Evolutionary conservation across 2,797 vertebrate species (phyloP), one percentile per base, ranked within the genome.

Genomic region (Bufotes viridis): DNA sequence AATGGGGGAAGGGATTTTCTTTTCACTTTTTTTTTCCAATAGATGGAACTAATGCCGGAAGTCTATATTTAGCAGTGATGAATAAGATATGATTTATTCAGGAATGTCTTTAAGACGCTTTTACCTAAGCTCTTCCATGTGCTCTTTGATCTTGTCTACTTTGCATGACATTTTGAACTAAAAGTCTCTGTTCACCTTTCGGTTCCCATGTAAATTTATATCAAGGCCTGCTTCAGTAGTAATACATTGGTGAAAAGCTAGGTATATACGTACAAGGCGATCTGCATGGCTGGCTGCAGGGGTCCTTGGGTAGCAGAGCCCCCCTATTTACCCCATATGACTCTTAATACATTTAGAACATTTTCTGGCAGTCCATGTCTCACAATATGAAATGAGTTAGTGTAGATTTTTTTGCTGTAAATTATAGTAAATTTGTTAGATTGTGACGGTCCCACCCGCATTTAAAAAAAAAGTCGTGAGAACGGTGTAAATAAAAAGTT

Each of bases 61-160:
- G 75, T 61, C 78, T 75, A 87, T 81, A 61, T 61, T 74, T 63
- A 72, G 79, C 10, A 13, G 24, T 81, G 65, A 87, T 87, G 69
- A 87, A 87, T 87, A 87, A 87, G 70, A 82, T 63, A 87, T 87
- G 69, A 87, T 87, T 87, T 81, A 87, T 87, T 82, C 69, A 87
- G 70, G 86, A 87, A 61, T 72, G 29, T 74, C 78, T 82, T 76
- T 81, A 51, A 72, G 69, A 87, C 42, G 80, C 86, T 75, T 87
- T 82, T 87, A 82, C 57, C 79, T 74, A 49, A 57, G 78, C 26
- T 81, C 65, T 49, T 65, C 53, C 13, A 22, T 5, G 29, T 61
- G 72, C 72, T 63, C 42, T 85, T 60, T 65, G 60, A 85, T 78
- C 60, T 65, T 51, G 42, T 51, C 78, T 26, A 60, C 57, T 60